Evolutionary conservation across 2,888 invertebrate genomes (phyloP), one percentile per base, ranked within the genome.

Genomic region (Leptinotarsa tumamoca): DNA sequence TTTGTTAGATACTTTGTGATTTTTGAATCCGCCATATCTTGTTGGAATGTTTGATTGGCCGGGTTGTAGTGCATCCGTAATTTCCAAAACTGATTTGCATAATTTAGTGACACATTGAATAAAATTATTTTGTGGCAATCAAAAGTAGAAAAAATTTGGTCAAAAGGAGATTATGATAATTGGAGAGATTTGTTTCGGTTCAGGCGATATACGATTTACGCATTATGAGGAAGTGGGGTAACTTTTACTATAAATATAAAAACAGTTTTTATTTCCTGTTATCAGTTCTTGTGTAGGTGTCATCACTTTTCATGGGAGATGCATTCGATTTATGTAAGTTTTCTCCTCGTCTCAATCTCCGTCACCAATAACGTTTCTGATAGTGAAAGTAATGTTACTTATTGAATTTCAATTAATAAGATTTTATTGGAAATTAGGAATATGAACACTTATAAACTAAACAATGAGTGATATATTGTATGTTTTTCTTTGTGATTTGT

Each of bases 241-340:
- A 33, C 17, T 43, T n/a, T 63, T n/a, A 43, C 33, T 63, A 63
- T 63, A 58, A 58, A 58, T 58, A 63, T 63, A 63, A 17, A 33
- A 17, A 63, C 63, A 63, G 33, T 63, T 27, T 63, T 63, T 10
- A 63, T 63, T 43, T 33, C 43, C 13, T 43, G 10, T 63, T 33
- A 63, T 17, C 63, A 63, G 63, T 63, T 63, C 7, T 33, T 63
- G 43, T 63, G 63, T 43, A 27, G 43, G 63, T 63, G 63, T 21
- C 27, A 18, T 33, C n/a, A 58, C 23, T 63, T 33, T 63, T 63
- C 43, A 10, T 17, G 13, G 7, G 27, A 27, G 63, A 63, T 63
- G 63, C n/a, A 63, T 63, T 63, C 33, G 5, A 63, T 63, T 63
- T 63, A 63, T n/a, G 63, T 63, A n/a, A 63, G 63, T 63, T 33